Base-by-base conservation (phyloP, 2,888 invertebrate genomes). In the Ophonus ardosiacus region DNA sequence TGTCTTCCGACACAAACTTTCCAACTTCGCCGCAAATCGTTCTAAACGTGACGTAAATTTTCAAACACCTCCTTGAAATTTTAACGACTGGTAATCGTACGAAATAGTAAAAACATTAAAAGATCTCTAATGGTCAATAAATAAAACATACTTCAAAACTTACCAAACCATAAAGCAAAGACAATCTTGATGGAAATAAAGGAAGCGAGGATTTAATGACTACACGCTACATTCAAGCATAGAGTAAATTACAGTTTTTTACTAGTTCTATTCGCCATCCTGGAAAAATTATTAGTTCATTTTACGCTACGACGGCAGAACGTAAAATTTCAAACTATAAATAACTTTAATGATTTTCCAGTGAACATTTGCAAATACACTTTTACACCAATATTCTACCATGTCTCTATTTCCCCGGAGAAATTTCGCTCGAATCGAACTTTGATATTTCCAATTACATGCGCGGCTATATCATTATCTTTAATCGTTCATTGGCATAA, bases 281-380 rank as follows among this genome's bases (percentile, higher is more conserved):
- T 31, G 59, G 76, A 76, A 83, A 83, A 83, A 76, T 74, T 83
- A 83, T 83, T 83, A 76, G 83, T 83, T 76, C 83, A 83, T 76
- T 83, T 71, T 59, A 61, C 59, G 40, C 61, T 59, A 40, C 57
- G 59, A 43, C 38, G 13, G 56, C 57, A 82, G 24, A 76, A 76
- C 74, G 61, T 76, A 15, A 68, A 81, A 68, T 81, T 81, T 17
- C 7, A 15, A 18, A 59, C 74, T 40, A 83, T 83, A 83, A 83
- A 83, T 83, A 83, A 74, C 83, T 83, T 83, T 83, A 83, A 83
- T 76, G 83, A 59, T 76, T 59, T 83, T 82, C 21, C 59, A 57
- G 18, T 59, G 56, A 81, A 74, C 76, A 61, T 65, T 74, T 76
- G 83, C 38, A 83, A 76, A 83, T 83, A 83, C 76, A 76, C 38